Evolutionary conservation across 1,140 invertebrate species (phyloP), one percentile per base, ranked within the genome.

Genomic region (Bombus soroeensis): DNA sequence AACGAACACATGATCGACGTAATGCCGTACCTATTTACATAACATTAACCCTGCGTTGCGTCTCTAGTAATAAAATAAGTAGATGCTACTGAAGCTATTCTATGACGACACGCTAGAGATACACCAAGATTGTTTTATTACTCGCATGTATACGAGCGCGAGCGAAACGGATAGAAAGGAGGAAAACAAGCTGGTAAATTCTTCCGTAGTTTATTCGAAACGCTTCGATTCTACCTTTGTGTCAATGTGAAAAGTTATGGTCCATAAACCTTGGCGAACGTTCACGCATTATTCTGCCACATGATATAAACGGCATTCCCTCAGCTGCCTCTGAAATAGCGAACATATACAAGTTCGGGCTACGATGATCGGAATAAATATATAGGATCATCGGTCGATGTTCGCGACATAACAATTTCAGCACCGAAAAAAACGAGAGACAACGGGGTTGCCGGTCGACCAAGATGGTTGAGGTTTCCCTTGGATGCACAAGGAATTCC

Each of bases 301-400:
- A 2, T 53, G 88, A 89, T 89, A 88, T 86, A 87, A 62, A 70
- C 80, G 59, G 28, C 87, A 39, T 89, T 57, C 70, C 37, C 59
- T 66, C 72, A 66, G 68, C 71, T 71, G 32, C 47, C 84, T 72
- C 59, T 77, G 80, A 83, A 89, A 89, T 18, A 70, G 64, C 76
- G 64, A 62, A 62, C 64, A 28, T 53, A 34, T 28, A 68, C 28
- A 53, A 34, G 75, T 37, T 59, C n/a, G 74, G n/a, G 41, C 78
- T 66, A 32, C 78, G 77, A 86, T 80, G 41, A 83, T 83, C 70
- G 43, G 57, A 83, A 88, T 88, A 85, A 89, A 88, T 85, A 81
- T 80, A 88, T 47, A 82, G 59, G 71, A 85, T 71, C 66, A 73
- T 72, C 81, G 47, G 47, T 71, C 47, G 74, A 47, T 83, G 76